phyloP scores from a whole-genome alignment of 2,797 vertebrate genomes.

The Micromesistius poutassou region DNA sequence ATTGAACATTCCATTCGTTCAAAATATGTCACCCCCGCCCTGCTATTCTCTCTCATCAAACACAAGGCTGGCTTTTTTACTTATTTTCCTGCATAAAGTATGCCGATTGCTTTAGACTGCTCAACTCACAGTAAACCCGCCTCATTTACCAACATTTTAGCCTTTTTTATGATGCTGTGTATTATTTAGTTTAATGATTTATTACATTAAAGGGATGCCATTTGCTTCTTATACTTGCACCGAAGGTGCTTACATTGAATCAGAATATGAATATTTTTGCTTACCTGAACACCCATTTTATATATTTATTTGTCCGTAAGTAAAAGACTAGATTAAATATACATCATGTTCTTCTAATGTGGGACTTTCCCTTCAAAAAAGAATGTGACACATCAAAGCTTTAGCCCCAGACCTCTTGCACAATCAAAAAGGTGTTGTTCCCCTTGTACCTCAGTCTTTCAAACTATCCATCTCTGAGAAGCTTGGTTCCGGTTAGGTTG shows the following conservation, averaged over 20 bases:
- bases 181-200: too few relatives aligned
- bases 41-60: neutral
- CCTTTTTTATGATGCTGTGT: too few relatives aligned
- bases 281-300: neutral
- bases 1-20: neutral
- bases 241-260: too few relatives aligned
- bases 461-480: conserved; percentile 9
- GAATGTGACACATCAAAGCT: neutral
- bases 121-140: neutral
- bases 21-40: neutral
- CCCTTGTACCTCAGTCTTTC: neutral
- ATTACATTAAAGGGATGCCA: too few relatives aligned
- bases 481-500: conserved; percentile 33
- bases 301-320: neutral
- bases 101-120: too few relatives aligned
- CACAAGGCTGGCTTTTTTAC: too few relatives aligned
- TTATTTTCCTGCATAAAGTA: too few relatives aligned
- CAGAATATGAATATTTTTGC: too few relatives aligned
- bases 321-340: neutral
- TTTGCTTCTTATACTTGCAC: neutral
- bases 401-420: neutral
- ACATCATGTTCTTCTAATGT: neutral
- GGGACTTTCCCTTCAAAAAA: neutral
- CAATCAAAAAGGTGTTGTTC: too few relatives aligned
- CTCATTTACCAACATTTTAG: neutral